Evolutionary conservation across 2,888 invertebrate genomes (phyloP).

Genomic region (Microplitis deprimator): DNA sequence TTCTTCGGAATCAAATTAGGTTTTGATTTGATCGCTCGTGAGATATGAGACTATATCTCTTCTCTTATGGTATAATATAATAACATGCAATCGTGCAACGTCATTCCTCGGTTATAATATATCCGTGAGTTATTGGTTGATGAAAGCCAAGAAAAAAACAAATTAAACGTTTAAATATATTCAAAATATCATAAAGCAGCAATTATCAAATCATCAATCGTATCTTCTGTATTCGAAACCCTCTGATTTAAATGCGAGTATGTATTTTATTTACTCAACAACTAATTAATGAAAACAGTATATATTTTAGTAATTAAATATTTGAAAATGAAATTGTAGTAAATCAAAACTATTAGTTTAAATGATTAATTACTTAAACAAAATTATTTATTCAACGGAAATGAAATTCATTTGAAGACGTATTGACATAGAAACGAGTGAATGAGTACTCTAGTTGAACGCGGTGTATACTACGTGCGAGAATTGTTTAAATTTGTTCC

Average conservation of each 20-base stretch:
- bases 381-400: background rate
- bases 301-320: background rate
- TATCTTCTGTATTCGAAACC: too few relatives aligned
- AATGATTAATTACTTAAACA: background rate
- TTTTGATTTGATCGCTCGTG: slow-evolving; percentile 52
- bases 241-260: background rate
- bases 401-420: background rate
- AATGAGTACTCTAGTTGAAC: background rate
- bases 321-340: background rate
- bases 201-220: too few relatives aligned
- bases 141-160: background rate
- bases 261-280: background rate
- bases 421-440: background rate
- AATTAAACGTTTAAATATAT: too few relatives aligned
- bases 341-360: background rate
- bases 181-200: too few relatives aligned
- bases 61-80: slow-evolving; percentile 54
- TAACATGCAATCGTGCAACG: slow-evolving; percentile 55
- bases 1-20: slow-evolving; percentile 64
- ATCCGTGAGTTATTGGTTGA: slow-evolving; percentile 11
- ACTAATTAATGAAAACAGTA: background rate
- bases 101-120: slow-evolving; percentile 58
- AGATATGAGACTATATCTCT: slow-evolving; percentile 56
- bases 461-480: background rate
- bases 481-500: slow-evolving; percentile 31